These are phyloP conservation scores for Panorpa germanica DNA, from an alignment of 2,888 invertebrate species.

Conservation along the genomic window DNA sequence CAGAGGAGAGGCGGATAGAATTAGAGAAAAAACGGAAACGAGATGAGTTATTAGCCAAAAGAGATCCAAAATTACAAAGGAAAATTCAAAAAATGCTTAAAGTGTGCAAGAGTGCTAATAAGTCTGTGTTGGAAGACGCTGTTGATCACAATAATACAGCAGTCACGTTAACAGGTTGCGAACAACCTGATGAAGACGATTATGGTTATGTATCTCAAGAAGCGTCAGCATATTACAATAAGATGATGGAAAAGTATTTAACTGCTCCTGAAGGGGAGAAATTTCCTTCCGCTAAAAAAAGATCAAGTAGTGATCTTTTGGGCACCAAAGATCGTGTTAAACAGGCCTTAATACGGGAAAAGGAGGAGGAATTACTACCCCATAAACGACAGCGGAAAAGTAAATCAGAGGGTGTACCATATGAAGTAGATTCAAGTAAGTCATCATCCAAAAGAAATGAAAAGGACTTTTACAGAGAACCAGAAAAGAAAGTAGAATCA, in stretches of 20 bases:
- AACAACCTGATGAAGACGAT: slow-evolving; percentile 78
- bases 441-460: neutral
- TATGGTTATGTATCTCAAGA: slow-evolving; percentile 79
- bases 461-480: neutral
- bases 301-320: no score
- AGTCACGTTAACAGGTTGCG: slow-evolving; percentile 49
- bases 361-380: slow-evolving; percentile 50
- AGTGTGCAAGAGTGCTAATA: slow-evolving; percentile 77
- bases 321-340: slow-evolving; percentile 56
- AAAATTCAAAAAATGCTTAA: slow-evolving; percentile 65
- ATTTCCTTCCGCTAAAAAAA: slow-evolving; percentile 35
- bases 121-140: slow-evolving; percentile 69
- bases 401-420: no score
- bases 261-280: slow-evolving; percentile 53
- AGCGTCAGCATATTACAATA: slow-evolving; percentile 61
- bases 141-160: slow-evolving; percentile 57
- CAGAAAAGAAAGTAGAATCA: slow-evolving; percentile 25
- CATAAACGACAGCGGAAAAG: slow-evolving; percentile 39
- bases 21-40: slow-evolving; percentile 43
- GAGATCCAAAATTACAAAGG: slow-evolving; percentile 53
- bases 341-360: slow-evolving; percentile 49
- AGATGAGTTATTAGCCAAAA: slow-evolving; percentile 40
- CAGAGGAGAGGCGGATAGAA: slow-evolving; percentile 60
- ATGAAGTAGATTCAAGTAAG: neutral
- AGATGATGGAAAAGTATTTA: slow-evolving; percentile 70